A percentile compares a stretch with the other conserved stretches of the same genome.
Evolutionary conservation across 2,888 invertebrate species (phyloP).

Genomic region (Cerceris ruficornis): DNA sequence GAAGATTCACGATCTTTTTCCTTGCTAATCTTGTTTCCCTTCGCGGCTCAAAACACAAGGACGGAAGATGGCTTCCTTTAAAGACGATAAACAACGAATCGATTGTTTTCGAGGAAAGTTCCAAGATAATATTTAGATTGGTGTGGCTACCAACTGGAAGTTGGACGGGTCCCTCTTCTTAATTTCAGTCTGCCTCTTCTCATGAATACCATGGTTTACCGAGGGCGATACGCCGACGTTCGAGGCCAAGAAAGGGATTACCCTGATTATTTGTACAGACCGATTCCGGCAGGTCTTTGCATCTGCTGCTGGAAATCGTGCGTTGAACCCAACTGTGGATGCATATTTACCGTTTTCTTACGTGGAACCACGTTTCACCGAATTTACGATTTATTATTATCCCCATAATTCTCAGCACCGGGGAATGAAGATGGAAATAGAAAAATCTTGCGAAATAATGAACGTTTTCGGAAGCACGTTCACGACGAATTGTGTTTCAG

Average conservation of each 20-base stretch:
- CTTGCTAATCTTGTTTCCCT: constrained; percentile 5
- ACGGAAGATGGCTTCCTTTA: constrained; percentile 27
- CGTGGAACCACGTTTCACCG: constrained; percentile 12
- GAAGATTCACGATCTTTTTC: background rate
- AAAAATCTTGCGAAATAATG: too few species aligned
- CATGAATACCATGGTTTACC: constrained; percentile 58
- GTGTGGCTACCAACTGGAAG: constrained; percentile 52
- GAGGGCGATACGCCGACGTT: constrained; percentile 42
- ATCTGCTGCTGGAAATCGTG: constrained; percentile 61
- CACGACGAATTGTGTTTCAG: too few species aligned
- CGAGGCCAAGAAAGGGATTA: constrained; percentile 56
- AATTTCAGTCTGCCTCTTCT: constrained; percentile 61
- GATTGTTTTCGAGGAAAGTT: constrained; percentile 59
- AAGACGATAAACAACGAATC: constrained; percentile 52
- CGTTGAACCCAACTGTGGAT: constrained; percentile 47
- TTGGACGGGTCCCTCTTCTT: constrained; percentile 52
- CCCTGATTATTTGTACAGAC: constrained; percentile 66
- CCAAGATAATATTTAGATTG: constrained; percentile 66
- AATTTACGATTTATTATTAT: constrained; percentile 19
- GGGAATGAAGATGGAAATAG: too few species aligned
- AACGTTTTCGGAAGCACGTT: too few species aligned
- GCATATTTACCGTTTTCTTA: constrained; percentile 30
- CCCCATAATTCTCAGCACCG: background rate
- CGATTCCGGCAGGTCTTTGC: constrained; percentile 61
- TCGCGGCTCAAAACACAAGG: constrained; percentile 1